These are phyloP conservation scores for Chromoteleia sp. DNA, from an alignment of 2,888 invertebrate species.

Conservation along the genomic window DNA sequence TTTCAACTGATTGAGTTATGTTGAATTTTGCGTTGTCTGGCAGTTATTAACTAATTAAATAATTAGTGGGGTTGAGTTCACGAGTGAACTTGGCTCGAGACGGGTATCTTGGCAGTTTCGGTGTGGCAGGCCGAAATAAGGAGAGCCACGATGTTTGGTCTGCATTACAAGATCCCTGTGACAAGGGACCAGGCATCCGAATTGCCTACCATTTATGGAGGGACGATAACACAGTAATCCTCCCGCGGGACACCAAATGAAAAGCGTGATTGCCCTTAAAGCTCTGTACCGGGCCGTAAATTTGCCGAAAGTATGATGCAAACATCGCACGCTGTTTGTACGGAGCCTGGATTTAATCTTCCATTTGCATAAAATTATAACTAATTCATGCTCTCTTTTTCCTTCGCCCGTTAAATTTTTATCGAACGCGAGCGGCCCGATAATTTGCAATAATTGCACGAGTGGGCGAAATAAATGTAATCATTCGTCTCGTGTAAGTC, in stretches of 20 bases:
- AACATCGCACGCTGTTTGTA: constrained; percentile 60
- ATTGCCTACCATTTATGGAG: constrained; percentile 81
- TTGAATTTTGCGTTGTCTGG: not conserved
- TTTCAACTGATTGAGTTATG: not conserved
- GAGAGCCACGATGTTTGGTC: constrained; percentile 80
- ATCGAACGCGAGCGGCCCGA: constrained; percentile 1
- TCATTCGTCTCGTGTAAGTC: constrained; percentile 1
- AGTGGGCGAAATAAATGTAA: constrained; percentile 20
- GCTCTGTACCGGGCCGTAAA: constrained; percentile 60
- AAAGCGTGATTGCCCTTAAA: constrained; percentile 70
- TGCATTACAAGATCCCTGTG: constrained; percentile 73
- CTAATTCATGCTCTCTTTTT: constrained; percentile 22
- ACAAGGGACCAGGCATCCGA: constrained; percentile 77
- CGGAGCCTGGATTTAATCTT: constrained; percentile 55
- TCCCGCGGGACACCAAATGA: constrained; percentile 70
- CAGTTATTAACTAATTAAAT: constrained; percentile 77
- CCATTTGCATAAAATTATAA: constrained; percentile 66
- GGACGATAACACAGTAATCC: constrained; percentile 77
- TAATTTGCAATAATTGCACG: constrained; percentile 42
- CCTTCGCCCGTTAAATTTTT: constrained; percentile 1
- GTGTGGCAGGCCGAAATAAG: constrained; percentile 74
- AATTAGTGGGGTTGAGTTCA: constrained; percentile 81
- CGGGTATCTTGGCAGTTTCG: constrained; percentile 78
- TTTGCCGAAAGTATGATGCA: constrained; percentile 65
- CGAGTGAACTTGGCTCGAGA: constrained; percentile 73